phyloP scores from a whole-genome alignment of 2,888 invertebrate species.

The Pristionchus exspectatus region DNA sequence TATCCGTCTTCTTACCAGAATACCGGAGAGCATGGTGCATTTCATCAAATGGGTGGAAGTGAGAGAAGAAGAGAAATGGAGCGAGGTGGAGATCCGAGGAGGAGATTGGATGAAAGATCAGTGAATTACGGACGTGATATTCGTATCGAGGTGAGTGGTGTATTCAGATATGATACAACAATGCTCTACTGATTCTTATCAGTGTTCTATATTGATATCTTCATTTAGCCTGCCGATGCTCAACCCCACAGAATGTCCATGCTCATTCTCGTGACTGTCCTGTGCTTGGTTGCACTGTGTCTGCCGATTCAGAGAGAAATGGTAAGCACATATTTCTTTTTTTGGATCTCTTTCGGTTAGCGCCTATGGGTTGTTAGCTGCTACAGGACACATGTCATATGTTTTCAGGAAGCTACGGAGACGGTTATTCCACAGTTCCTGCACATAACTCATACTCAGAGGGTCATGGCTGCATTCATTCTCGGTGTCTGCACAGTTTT shows the following conservation, averaged over 20 bases:
- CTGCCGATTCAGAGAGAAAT: constrained; percentile 31
- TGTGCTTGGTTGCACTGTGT: constrained; percentile 35
- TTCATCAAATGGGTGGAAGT: constrained; percentile 32
- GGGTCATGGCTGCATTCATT: constrained; percentile 45
- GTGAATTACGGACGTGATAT: background rate
- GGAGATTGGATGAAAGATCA: background rate
- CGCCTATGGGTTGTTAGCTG: background rate
- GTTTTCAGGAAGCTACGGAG: background rate
- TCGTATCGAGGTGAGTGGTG: background rate
- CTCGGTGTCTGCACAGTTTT: constrained; percentile 44
- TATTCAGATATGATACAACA: background rate
- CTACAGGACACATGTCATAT: background rate
- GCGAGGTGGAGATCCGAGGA: background rate
- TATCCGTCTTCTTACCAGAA: background rate
- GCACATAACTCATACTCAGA: constrained; percentile 36
- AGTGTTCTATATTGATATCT: background rate
- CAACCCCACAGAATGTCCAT: background rate
- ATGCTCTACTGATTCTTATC: background rate
- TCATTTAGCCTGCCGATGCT: background rate
- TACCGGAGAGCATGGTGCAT: background rate
- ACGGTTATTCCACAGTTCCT: constrained; percentile 12
- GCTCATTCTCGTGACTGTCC: background rate
- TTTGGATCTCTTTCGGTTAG: background rate
- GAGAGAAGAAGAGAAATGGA: background rate
- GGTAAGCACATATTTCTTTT: background rate